Evolutionary conservation across 2,797 vertebrate species (phyloP), one percentile per base, ranked within the genome.

Genomic region (Sebastes iracundus): DNA sequence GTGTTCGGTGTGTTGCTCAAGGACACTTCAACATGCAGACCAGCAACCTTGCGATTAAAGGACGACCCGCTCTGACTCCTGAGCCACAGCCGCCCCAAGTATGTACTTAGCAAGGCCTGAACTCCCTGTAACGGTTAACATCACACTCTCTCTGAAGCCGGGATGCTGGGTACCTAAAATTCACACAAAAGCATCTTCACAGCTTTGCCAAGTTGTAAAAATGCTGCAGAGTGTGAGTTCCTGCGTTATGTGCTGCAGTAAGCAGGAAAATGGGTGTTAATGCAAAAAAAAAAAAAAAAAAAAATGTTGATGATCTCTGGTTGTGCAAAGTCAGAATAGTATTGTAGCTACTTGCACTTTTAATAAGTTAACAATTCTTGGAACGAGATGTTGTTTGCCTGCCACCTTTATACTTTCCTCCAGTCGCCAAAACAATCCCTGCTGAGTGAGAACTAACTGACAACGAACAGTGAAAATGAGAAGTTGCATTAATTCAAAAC

Each of bases 201-300:
- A 74, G 74, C 35, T 85, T 60, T 81, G 75, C 83, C 14, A 59
- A 87, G 74, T 60, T 79, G 83, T 79, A 60, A 81, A 86, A 85
- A 79, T 75, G 52, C 70, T 76, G 75, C 83, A 71, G 69, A 56
- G 65, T 49, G 18, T 23, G 70, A 71, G 55, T 70, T 84, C 27
- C 38, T 56, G 77, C 12, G 9, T n/a, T 60, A 69, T 79, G 38
- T 87, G 86, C 86, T 79, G 84, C 68, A 59, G 71, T 89, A 80
- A 76, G 87, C 83, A 82, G n/a, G n/a, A 85, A 81, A 77, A 63
- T 1, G 4, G 13, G 22, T 18, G 60, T 38, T 55, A 61, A 82
- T n/a, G 71, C 35, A 85, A 38, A 72, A 77, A 70, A 64, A 27
- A 22, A 42, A 20, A 35, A 6, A n/a, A 53, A 58, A 62, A 46